Percentiles rank a stretch among this genome's conserved stretches.
Conservation (phyloP, 2,888 invertebrate genomes). For the Leptopilina drosophilae region DNA sequence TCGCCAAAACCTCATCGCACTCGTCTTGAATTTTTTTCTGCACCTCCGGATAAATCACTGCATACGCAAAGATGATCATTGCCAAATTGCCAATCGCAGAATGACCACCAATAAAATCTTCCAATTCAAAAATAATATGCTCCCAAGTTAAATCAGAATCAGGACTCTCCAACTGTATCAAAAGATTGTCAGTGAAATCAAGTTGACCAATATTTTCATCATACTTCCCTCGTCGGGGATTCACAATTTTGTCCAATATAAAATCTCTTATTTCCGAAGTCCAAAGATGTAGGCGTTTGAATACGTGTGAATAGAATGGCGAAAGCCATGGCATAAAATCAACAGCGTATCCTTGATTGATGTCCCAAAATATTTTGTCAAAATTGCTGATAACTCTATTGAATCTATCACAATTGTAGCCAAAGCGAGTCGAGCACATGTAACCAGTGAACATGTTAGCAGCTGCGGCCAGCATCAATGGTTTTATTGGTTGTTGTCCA, state of each 20-base stretch:
- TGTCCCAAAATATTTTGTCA: conserved; percentile 94
- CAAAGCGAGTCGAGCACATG: conserved; percentile 90
- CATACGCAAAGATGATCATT: conserved; percentile 85
- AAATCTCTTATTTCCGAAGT: conserved; percentile 85
- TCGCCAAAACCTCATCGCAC: conserved; percentile 79
- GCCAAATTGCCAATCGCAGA: conserved; percentile 92
- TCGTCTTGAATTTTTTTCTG: conserved; percentile 84
- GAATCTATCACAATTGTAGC: conserved; percentile 84
- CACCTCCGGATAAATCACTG: conserved; percentile 83
- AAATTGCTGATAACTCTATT: conserved; percentile 84
- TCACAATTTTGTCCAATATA: conserved; percentile 85
- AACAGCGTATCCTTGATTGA: conserved; percentile 91
- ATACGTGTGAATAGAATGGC: conserved; percentile 85
- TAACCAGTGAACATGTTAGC: conserved; percentile 92
- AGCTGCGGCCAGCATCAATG: conserved; percentile 84
- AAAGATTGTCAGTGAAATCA: conserved; percentile 89
- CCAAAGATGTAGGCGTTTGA: conserved; percentile 84
- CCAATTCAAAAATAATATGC: conserved; percentile 88
- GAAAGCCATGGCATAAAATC: conserved; percentile 91
- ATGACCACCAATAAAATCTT: conserved; percentile 93
- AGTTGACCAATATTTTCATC: conserved; percentile 79
- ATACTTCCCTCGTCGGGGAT: conserved; percentile 79
- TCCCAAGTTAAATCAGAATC: conserved; percentile 84
- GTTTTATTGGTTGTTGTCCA: conserved; percentile 81
- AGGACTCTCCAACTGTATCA: conserved; percentile 84